A percentile compares a stretch with the other conserved stretches of the same genome.
phyloP scores from a whole-genome alignment of 1,140 invertebrate species.

The Tenebrio molitor region DNA sequence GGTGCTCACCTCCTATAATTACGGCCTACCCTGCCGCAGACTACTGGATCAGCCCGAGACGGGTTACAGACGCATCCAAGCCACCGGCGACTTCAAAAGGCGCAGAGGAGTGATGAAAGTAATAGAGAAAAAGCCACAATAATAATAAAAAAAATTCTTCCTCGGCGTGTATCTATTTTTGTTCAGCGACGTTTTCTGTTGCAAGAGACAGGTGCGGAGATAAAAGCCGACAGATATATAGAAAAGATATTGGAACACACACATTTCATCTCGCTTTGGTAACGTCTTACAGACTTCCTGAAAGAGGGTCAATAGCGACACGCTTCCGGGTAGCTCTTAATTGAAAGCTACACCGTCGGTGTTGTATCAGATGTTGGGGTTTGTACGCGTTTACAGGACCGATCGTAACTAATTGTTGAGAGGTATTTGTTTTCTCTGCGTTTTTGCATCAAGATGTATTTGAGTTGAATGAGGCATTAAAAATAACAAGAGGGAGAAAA shows the following conservation, averaged over 20 bases:
- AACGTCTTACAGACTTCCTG: conserved; percentile 22
- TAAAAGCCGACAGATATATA: conserved; percentile 23
- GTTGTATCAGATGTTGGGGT: too few species aligned
- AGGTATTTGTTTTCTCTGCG: not conserved
- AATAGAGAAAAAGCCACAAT: conserved; percentile 48
- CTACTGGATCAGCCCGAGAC: conserved; percentile 56
- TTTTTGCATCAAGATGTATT: too few species aligned
- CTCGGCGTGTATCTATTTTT: conserved; percentile 26
- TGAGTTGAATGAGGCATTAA: too few species aligned
- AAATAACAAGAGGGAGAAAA: too few species aligned
- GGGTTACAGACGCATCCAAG: conserved; percentile 51
- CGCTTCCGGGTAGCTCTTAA: conserved; percentile 6
- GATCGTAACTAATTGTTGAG: not conserved
- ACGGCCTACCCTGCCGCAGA: conserved; percentile 56
- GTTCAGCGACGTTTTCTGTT: not conserved
- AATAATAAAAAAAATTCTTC: conserved; percentile 31
- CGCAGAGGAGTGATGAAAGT: conserved; percentile 53
- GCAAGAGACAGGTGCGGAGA: conserved; percentile 23
- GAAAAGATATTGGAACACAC: conserved; percentile 19
- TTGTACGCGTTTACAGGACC: not conserved
- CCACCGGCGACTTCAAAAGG: conserved; percentile 59
- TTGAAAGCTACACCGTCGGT: conserved; percentile 15
- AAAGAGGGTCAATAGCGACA: conserved; percentile 23
- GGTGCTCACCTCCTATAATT: conserved; percentile 59
- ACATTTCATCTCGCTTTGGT: conserved; percentile 3